Evolutionary conservation across 2,797 vertebrate genomes (phyloP).

Genomic region (Allobates femoralis): DNA sequence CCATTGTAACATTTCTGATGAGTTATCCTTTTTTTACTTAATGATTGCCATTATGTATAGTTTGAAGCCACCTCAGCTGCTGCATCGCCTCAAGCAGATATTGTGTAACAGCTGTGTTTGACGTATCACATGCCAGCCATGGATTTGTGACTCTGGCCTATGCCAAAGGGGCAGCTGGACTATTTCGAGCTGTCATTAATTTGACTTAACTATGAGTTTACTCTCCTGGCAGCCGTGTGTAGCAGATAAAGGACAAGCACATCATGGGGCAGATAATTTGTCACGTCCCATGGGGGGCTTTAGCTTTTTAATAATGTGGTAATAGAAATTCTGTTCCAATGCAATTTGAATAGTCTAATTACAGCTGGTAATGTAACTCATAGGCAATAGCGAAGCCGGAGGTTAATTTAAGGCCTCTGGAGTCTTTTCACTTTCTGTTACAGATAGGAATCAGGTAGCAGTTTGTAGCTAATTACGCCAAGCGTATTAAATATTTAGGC

Average conservation of each 20-base stretch:
- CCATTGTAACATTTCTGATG: not conserved
- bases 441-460: constrained; percentile 82
- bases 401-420: constrained; percentile 78
- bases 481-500: constrained; percentile 79
- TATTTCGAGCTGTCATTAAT: constrained; percentile 80
- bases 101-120: constrained; percentile 80
- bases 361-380: constrained; percentile 78
- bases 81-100: constrained; percentile 78
- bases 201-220: constrained; percentile 77
- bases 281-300: constrained; percentile 73
- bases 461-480: constrained; percentile 81
- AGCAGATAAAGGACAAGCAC: constrained; percentile 75
- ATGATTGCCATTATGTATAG: constrained; percentile 75
- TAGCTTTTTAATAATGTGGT: constrained; percentile 80
- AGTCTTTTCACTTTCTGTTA: constrained; percentile 80
- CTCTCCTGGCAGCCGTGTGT: constrained; percentile 75
- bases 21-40: constrained; percentile 65
- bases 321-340: constrained; percentile 86
- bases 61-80: constrained; percentile 78
- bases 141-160: constrained; percentile 75
- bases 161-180: constrained; percentile 84
- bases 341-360: constrained; percentile 84
- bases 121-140: constrained; percentile 78
- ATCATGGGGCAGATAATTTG: constrained; percentile 79
- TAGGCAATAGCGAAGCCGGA: constrained; percentile 75